Conservation (phyloP, 1,140 invertebrate species). For the Aplysia californica region DNA sequence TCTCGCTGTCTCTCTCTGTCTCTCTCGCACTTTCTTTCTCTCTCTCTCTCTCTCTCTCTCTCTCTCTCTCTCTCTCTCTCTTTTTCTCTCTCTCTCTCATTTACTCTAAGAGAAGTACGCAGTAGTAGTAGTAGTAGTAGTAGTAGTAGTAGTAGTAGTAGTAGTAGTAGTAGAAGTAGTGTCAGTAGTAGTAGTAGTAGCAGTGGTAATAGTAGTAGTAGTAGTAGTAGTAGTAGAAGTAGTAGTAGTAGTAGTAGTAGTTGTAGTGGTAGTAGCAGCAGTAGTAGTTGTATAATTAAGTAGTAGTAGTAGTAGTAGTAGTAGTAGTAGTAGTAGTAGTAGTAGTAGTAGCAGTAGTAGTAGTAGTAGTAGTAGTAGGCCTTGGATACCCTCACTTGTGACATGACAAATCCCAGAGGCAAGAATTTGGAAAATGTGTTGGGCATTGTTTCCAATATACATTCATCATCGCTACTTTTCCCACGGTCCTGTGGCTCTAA, state of each 20-base stretch:
- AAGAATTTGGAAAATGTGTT: no score
- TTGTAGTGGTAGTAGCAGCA: slow-evolving; percentile 22
- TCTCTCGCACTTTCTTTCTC: no score
- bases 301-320: no score
- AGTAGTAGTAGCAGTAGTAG: slow-evolving; percentile 29
- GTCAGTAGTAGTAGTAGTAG: slow-evolving; percentile 21
- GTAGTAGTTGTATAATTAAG: slow-evolving; percentile 10
- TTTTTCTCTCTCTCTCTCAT: no score
- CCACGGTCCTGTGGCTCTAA: no score
- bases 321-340: slow-evolving; percentile 25
- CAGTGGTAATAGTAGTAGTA: slow-evolving; percentile 26
- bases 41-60: no score
- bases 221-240: slow-evolving; percentile 19
- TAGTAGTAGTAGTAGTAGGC: slow-evolving; percentile 18
- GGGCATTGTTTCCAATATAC: no score
- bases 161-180: slow-evolving; percentile 24
- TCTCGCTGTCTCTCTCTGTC: no score
- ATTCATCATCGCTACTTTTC: no score
- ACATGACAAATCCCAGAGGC: no score
- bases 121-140: slow-evolving; percentile 26
- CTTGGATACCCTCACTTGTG: no score
- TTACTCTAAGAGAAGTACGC: not conserved
- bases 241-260: slow-evolving; percentile 28
- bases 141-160: slow-evolving; percentile 29
- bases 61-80: no score